Evolutionary conservation across 2,797 vertebrate species (phyloP).

Genomic region (Anguilla megastoma): DNA sequence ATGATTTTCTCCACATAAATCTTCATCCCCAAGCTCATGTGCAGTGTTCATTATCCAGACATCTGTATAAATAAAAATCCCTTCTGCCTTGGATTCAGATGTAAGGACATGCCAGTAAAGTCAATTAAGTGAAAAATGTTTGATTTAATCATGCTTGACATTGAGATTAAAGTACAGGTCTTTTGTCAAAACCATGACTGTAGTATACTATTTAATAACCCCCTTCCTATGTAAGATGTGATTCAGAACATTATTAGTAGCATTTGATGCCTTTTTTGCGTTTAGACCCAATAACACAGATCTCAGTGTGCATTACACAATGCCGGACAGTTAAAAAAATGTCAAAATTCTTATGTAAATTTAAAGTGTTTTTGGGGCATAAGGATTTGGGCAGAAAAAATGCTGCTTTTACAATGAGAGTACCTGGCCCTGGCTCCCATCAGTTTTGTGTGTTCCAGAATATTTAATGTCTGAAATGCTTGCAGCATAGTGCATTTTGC

Average conservation of each 20-base stretch:
- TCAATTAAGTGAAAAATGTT: constrained; percentile 27
- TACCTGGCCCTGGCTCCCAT: not conserved
- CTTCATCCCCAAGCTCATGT: constrained; percentile 10
- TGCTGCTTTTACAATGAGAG: not conserved
- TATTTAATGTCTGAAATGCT: not conserved
- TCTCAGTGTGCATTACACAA: not conserved
- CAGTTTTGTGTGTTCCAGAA: not conserved
- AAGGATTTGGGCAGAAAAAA: not conserved
- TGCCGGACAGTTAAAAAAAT: not conserved
- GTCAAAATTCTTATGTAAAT: not conserved
- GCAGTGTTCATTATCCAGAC: constrained; percentile 24
- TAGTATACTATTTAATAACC: not conserved
- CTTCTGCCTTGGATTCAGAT: constrained; percentile 35
- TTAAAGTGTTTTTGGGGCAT: not conserved
- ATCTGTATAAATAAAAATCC: constrained; percentile 35
- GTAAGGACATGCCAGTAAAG: constrained; percentile 35
- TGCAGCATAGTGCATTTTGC: not conserved
- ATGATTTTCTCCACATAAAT: not conserved
- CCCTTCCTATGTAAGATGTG: not conserved
- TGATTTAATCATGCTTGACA: constrained; percentile 30
- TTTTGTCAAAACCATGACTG: constrained; percentile 15
- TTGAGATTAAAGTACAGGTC: not conserved
- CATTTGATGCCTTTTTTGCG: not conserved
- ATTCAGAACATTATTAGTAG: not conserved
- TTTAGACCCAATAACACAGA: not conserved